Evolutionary conservation across 2,797 vertebrate species (phyloP), one percentile per base, ranked within the genome.

Genomic region (Micrastur ruficollis): DNA sequence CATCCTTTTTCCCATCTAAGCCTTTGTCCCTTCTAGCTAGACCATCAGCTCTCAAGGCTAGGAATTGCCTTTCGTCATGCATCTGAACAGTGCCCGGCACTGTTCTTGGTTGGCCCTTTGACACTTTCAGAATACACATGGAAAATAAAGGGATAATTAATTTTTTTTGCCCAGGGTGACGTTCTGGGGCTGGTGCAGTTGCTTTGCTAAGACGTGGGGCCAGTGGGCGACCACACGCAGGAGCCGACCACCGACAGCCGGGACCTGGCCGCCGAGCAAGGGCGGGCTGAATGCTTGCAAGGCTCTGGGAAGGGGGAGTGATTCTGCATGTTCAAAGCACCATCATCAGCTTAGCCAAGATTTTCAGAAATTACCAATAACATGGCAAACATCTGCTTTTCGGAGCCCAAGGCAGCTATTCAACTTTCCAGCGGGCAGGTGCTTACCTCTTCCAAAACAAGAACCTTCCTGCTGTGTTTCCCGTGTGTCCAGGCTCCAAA

Each of bases 191-290:
- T 74, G 79, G 40, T 5, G 34, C 31, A 21, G 52, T n/a, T 55
- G 32, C 59, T 90, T 53, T 80, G 34, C 42, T 53, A 17, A 14
- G 31, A 58, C 25, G 0, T 8, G 13, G 23, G n/a, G 36, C n/a
- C 44, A 32, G 31, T 2, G 31, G 38, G 66, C 44, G 42, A 66
- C 15, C 5, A 1, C 42, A 32, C 7, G 4, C 9, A 21, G 58
- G 47, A 66, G 23, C 36, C 1, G 2, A n/a, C 31, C n/a, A 26
- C 18, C 0, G 0, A 6, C 38, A 55, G 26, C 16, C 25, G 14
- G 40, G 25, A 61, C 34, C 44, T 47, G 25, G 11, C 47, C 12
- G 15, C 1, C 7, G 42, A 72, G 36, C 18, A 47, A 1, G 4
- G 58, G 38, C 18, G 14, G 62, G 74, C 72, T 76, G 81, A 36